Base-by-base conservation (phyloP, 2,888 invertebrate species). In the Azorinus chamasolen region DNA sequence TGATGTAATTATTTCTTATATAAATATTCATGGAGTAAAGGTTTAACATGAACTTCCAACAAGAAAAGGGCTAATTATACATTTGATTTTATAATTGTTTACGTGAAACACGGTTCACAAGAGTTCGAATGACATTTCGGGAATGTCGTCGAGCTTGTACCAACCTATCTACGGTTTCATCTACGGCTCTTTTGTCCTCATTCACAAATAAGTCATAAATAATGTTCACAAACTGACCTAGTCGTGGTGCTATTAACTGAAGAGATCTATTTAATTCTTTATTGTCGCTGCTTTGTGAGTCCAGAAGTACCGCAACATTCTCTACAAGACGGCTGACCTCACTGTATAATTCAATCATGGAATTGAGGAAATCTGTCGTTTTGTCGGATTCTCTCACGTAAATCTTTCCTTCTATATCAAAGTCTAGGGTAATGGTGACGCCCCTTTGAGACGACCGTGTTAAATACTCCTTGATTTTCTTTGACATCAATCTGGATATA, bases 241-340 rank as follows among this genome's bases (percentile, higher is more conserved):
- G 46, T 18, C 59, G 45, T 14, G 4, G 22, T 0, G 46, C 12
- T 0, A 59, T 27, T 6, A 32, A 25, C 14, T 46, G 45, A 45
- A 59, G 24, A 18, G 46, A 59, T 6, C 32, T 59, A 1, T 12
- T 3, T 16, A 59, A 5, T 16, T 59, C 32, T 10, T 18, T 14
- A 25, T 27, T 46, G 10, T 27, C 18, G 27, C 14, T 24, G 12
- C 22, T 1, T 25, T 45, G 46, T 46, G 63, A 58, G 25, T 77
- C 50, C 10, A 79, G 18, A 50, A 77, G 62, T 1, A 83, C 81
- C 14, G 83, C 75, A 1, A 78, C 73, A 39, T 85, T 71, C 51
- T 86, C 86, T 16, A 76, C 65, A 5, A 85, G 62, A 45, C 83
- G 74, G 39, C 81, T 75, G 10, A 85, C 58, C 59, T 84, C 84